These are phyloP conservation scores for Oenanthe oenanthe DNA, from an alignment of 2,113 vertebrate genomes.

Conservation along the genomic window DNA sequence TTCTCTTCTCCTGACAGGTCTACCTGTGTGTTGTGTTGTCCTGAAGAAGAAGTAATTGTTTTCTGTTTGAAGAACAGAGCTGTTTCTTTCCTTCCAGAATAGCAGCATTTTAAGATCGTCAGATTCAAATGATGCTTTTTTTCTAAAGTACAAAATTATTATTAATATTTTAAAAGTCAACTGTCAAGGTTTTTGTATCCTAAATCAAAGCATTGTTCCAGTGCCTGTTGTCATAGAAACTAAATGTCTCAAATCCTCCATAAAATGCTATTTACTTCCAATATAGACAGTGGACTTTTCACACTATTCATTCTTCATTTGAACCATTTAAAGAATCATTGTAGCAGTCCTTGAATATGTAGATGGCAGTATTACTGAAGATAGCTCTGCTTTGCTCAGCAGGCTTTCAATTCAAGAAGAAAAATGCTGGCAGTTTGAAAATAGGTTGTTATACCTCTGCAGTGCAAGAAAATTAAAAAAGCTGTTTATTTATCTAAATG, in stretches of 20 bases:
- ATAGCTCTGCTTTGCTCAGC: not conserved
- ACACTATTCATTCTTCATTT: not conserved
- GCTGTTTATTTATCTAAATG: not conserved
- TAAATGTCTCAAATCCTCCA: not conserved
- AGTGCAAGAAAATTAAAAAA: not conserved
- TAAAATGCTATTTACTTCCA: not conserved
- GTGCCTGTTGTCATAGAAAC: not conserved
- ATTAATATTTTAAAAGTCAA: not conserved
- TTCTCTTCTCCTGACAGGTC: not conserved
- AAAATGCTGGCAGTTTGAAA: not conserved
- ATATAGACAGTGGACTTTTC: not conserved
- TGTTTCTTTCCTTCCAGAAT: not conserved
- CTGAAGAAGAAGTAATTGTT: not conserved
- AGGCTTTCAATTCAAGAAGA: not conserved
- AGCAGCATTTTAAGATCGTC: not conserved
- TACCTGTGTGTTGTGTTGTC: not conserved
- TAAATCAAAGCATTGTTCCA: not conserved
- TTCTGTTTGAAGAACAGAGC: not conserved
- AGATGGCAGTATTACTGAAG: not conserved
- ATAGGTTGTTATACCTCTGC: not conserved
- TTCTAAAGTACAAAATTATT: not conserved
- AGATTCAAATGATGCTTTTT: not conserved
- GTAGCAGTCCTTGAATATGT: not conserved
- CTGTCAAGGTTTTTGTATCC: not conserved
- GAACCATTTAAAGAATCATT: not conserved